Percentiles rank a stretch among this genome's conserved stretches.
Conservation (phyloP, 2,888 invertebrate genomes). For the Dryadula phaetusa region DNA sequence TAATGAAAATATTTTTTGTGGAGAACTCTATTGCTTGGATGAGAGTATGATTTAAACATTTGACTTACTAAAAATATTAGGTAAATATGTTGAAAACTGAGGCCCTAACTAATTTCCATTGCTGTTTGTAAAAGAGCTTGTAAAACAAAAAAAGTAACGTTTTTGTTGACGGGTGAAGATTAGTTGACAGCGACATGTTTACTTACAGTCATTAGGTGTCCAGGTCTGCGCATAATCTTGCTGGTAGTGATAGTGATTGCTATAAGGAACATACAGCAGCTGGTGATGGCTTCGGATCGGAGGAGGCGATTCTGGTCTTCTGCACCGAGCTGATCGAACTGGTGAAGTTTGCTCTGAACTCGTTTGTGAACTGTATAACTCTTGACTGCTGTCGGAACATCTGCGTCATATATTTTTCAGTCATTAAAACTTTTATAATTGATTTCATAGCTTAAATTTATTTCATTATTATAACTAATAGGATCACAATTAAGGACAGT, state of each 20-base stretch:
- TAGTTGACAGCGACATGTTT: not conserved
- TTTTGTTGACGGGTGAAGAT: not conserved
- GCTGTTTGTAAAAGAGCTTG: too few relatives aligned
- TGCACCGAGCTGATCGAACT: constrained; percentile 67
- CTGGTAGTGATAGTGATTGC: constrained; percentile 74
- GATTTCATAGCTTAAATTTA: too few relatives aligned
- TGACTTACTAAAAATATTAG: too few relatives aligned
- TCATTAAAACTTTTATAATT: too few relatives aligned
- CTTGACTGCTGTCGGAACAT: constrained; percentile 78
- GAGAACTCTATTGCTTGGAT: too few relatives aligned
- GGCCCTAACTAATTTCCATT: too few relatives aligned
- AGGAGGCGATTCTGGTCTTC: constrained; percentile 88
- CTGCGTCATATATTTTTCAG: constrained; percentile 49
- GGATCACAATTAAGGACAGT: too few relatives aligned
- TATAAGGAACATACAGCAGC: constrained; percentile 88
- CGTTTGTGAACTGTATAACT: constrained; percentile 77
- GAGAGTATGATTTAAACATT: too few relatives aligned
- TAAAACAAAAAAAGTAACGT: not conserved
- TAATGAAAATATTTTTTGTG: too few relatives aligned
- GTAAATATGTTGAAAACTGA: too few relatives aligned
- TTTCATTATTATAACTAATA: too few relatives aligned
- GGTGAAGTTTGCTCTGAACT: constrained; percentile 80
- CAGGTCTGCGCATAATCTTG: constrained; percentile 67
- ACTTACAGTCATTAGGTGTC: constrained; percentile 70
- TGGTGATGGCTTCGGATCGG: constrained; percentile 88